Evolutionary conservation across 2,113 vertebrate species (phyloP), one percentile per base, ranked within the genome.

Genomic region (Neofelis nebulosa): DNA sequence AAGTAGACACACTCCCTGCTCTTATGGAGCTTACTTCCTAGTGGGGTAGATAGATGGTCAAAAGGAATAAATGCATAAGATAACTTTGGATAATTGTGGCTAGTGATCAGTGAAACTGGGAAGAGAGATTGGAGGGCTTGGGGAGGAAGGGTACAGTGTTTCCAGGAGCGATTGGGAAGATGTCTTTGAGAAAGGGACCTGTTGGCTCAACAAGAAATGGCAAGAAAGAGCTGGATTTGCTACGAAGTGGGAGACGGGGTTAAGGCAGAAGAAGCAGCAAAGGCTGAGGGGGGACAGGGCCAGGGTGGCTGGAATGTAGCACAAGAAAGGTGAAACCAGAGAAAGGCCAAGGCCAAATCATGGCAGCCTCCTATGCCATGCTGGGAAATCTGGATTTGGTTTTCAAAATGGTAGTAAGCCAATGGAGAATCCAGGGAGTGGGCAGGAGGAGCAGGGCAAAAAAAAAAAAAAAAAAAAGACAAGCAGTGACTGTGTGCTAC

Each of bases 311-410:
- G 57, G 48, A 69, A 45, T 0, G 0, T 0, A 21, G 38, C 48
- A 11, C 0, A 18, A 52, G 31, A 33, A 74, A 74, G 33, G 68
- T 3, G 65, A 83, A 3, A 27, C 11, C 27, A 25, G 57, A 73
- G 38, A 11, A 16, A 9, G 7, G 15, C 12, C 7, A 36, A 57
- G 21, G 57, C 4, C n/a, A 36, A 16, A 38, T 3, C n/a, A 7
- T 0, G 23, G n/a, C 3, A 12, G 12, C 2, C 29, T 45, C 63
- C 50, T 29, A 3, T 5, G 2, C 13, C 16, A 29, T 4, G 23
- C 73, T 29, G 41, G 76, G 71, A 91, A 85, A 52, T 27, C 2
- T 10, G 19, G 61, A 3, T 71, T 38, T n/a, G 29, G 45, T 48
- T 84, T 81, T 19, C 29, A 11, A 73, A 50, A 52, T 12, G 33